A percentile compares a stretch with the other conserved stretches of the same genome.
Conservation (phyloP, 1,140 invertebrate species). For the Heliconius eleuchia region DNA sequence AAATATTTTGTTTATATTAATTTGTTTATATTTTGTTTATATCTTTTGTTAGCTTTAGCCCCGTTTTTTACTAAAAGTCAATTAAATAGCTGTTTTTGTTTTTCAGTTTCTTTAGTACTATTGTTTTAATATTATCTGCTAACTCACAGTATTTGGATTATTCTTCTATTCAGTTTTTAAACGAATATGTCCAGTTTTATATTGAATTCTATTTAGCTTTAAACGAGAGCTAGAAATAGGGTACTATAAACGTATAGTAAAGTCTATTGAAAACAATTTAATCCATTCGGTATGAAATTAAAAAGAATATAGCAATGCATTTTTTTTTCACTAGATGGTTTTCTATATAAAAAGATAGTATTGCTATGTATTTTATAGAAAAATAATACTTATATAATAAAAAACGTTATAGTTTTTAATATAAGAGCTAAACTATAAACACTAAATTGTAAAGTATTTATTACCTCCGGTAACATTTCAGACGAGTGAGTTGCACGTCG, state of each 20-base stretch:
- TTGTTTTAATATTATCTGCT: background rate
- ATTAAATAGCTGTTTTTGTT: background rate
- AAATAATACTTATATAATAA: too few species aligned
- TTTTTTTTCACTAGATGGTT: too few species aligned
- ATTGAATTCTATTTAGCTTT: background rate
- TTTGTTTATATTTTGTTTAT: too few species aligned
- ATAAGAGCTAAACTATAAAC: background rate
- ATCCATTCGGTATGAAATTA: too few species aligned
- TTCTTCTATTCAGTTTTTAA: background rate
- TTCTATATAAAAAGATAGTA: too few species aligned
- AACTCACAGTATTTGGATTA: background rate
- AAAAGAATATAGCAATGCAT: too few species aligned
- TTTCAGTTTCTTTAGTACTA: background rate
- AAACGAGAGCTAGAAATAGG: background rate
- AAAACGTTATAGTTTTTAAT: background rate
- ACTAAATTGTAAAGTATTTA: background rate
- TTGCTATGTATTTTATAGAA: too few species aligned
- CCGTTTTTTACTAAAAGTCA: too few species aligned
- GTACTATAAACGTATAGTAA: background rate
- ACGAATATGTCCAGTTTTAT: background rate
- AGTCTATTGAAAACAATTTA: background rate
- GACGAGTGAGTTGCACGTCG: background rate
- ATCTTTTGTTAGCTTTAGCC: too few species aligned
- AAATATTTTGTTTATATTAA: background rate
- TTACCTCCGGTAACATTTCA: background rate